A percentile compares a stretch with the other conserved stretches of the same genome.
Conservation (phyloP, 1,140 invertebrate genomes). For the Drosophila kohkoa region DNA sequence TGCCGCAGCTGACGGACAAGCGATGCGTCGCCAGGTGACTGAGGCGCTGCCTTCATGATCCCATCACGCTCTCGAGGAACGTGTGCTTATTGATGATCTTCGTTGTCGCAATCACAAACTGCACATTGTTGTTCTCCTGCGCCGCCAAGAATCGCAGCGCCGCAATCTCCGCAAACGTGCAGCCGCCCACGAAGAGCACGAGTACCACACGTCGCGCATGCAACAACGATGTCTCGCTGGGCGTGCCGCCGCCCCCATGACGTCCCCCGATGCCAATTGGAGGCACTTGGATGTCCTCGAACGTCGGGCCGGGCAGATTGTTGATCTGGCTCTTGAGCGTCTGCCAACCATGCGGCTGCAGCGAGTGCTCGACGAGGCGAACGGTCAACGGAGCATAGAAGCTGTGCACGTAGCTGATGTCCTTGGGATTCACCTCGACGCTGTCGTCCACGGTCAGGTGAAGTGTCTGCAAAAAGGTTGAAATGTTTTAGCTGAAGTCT, state of each 20-base stretch:
- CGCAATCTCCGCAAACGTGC: slow-evolving; percentile 98
- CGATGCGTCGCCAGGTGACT: slow-evolving; percentile 58
- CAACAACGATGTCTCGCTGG: slow-evolving; percentile 88
- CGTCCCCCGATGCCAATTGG: slow-evolving; percentile 85
- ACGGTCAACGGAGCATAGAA: slow-evolving; percentile 97
- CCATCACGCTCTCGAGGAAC: slow-evolving; percentile 87
- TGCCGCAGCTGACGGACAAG: slow-evolving; percentile 51
- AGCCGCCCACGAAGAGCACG: slow-evolving; percentile 98
- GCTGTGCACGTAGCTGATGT: slow-evolving; percentile 97
- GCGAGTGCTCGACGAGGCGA: slow-evolving; percentile 93
- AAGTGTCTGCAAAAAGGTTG: slow-evolving; percentile 86
- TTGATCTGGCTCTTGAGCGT: slow-evolving; percentile 87
- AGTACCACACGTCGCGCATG: slow-evolving; percentile 92
- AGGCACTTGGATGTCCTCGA: slow-evolving; percentile 87
- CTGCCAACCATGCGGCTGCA: slow-evolving; percentile 89
- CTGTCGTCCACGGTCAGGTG: slow-evolving; percentile 94
- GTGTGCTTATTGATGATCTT: slow-evolving; percentile 96
- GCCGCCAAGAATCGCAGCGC: slow-evolving; percentile 96
- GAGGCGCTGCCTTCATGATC: slow-evolving; percentile 57
- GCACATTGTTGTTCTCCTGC: slow-evolving; percentile 95
- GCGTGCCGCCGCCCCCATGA: slow-evolving; percentile 86
- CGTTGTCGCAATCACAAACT: slow-evolving; percentile 97
- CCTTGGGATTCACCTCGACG: slow-evolving; percentile 92
- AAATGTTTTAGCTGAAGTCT: too few species aligned
- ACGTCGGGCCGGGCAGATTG: slow-evolving; percentile 87